Evolutionary conservation across 1,140 invertebrate genomes (phyloP).

Genomic region (Nasonia giraulti): DNA sequence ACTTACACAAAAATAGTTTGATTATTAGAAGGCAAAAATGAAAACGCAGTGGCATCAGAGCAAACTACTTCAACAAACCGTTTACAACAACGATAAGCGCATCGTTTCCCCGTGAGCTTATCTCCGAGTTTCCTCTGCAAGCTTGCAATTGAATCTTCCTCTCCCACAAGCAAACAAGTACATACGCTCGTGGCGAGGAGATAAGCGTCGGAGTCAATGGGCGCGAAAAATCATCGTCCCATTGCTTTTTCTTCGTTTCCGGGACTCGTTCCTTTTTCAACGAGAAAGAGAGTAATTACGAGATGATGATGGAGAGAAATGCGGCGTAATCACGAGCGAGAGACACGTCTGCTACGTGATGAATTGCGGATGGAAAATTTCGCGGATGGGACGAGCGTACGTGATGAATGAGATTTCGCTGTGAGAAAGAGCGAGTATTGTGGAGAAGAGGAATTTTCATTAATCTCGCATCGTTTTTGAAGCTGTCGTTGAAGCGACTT

Average conservation of each 20-base stretch:
- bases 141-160: not conserved
- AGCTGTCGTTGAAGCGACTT: not conserved
- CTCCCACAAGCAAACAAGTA: not conserved
- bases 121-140: not conserved
- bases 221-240: not conserved
- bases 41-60: too few relatives aligned
- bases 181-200: not conserved
- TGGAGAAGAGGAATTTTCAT: not conserved
- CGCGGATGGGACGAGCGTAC: not conserved
- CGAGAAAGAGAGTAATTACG: not conserved
- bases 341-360: not conserved
- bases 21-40: too few relatives aligned
- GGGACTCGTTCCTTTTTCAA: not conserved
- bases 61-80: too few relatives aligned
- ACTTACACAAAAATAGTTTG: too few relatives aligned
- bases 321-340: not conserved
- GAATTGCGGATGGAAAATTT: not conserved
- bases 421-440: not conserved
- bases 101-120: not conserved
- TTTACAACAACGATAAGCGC: not conserved
- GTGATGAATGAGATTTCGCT: not conserved
- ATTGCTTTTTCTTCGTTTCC: not conserved
- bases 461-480: not conserved
- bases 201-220: not conserved
- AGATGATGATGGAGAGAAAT: not conserved